Conservation (phyloP, 2,888 invertebrate genomes). For the Campaea margaritaria region DNA sequence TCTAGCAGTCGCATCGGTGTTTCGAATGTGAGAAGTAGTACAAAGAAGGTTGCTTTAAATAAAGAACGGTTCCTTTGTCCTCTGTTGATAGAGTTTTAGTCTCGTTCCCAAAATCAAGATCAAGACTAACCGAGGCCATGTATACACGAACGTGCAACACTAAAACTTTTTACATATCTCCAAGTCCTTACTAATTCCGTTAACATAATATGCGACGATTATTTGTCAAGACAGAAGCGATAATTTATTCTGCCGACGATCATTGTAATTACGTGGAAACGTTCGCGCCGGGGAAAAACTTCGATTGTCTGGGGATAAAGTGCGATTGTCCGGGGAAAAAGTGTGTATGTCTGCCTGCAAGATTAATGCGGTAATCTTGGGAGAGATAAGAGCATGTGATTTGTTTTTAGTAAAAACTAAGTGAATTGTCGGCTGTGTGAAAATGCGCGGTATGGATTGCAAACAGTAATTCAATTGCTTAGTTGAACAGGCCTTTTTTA, state of each 20-base stretch:
- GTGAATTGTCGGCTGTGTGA: slow-evolving; percentile 10
- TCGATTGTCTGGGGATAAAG: slow-evolving; percentile 29
- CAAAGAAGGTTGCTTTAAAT: too few species aligned
- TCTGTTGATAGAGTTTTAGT: too few species aligned
- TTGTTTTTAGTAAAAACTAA: slow-evolving; percentile 13
- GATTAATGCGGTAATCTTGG: slow-evolving; percentile 21
- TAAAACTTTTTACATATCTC: slow-evolving; percentile 22
- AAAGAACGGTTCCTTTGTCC: too few species aligned
- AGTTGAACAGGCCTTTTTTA: too few species aligned
- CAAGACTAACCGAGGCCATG: not conserved
- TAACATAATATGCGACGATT: slow-evolving; percentile 20
- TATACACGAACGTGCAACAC: slow-evolving; percentile 12
- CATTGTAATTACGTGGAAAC: slow-evolving; percentile 36
- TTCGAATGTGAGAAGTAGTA: too few species aligned
- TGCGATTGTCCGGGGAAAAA: slow-evolving; percentile 3
- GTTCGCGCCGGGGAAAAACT: slow-evolving; percentile 29
- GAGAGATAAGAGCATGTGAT: slow-evolving; percentile 18
- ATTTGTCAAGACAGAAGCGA: slow-evolving; percentile 29
- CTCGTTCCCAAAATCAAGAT: not conserved
- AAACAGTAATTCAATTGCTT: too few species aligned
- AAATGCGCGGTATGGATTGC: not conserved
- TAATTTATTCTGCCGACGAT: slow-evolving; percentile 31
- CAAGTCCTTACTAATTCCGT: slow-evolving; percentile 20
- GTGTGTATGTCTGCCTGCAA: slow-evolving; percentile 15
- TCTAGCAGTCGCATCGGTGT: too few species aligned